These are phyloP conservation scores for Ametastegia equiseti DNA, from an alignment of 2,888 invertebrate species.

Conservation along the genomic window DNA sequence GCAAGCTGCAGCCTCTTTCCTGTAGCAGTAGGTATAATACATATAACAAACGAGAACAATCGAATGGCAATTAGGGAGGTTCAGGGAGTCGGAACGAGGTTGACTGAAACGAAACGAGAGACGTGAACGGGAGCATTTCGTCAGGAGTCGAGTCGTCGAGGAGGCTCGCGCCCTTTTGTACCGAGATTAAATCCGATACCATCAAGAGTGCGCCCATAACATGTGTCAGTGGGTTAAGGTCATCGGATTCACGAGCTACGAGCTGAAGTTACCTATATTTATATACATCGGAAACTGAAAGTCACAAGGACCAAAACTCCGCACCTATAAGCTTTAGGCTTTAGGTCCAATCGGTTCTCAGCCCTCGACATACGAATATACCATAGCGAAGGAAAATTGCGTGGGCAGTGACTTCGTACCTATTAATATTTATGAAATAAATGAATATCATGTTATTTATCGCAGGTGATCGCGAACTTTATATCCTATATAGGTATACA, in stretches of 20 bases:
- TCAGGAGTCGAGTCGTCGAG: not conserved
- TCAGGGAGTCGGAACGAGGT: not conserved
- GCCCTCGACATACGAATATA: no score
- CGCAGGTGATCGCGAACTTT: slow-evolving; percentile 1
- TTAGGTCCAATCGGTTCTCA: no score
- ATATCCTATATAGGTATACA: no score
- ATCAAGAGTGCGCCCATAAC: not conserved
- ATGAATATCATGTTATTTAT: slow-evolving; percentile 19
- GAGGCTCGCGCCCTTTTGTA: slow-evolving; percentile 29
- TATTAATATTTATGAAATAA: slow-evolving; percentile 8
- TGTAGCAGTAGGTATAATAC: not conserved
- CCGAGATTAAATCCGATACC: slow-evolving; percentile 15
- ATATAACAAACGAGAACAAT: not conserved
- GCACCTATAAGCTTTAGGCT: no score
- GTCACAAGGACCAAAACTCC: no score
- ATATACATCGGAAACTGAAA: no score
- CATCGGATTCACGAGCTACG: not conserved
- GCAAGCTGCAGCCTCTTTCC: not conserved
- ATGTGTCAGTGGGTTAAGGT: slow-evolving; percentile 39
- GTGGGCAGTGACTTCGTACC: not conserved
- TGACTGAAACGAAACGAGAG: not conserved
- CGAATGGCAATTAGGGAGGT: slow-evolving; percentile 10
- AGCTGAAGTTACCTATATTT: no score
- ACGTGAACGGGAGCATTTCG: not conserved
- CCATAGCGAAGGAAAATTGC: slow-evolving; percentile 4